A percentile compares a stretch with the other conserved stretches of the same genome.
These are phyloP conservation scores for Crypturellus tataupa DNA, from an alignment of 2,797 vertebrate genomes.

Conservation along the genomic window DNA sequence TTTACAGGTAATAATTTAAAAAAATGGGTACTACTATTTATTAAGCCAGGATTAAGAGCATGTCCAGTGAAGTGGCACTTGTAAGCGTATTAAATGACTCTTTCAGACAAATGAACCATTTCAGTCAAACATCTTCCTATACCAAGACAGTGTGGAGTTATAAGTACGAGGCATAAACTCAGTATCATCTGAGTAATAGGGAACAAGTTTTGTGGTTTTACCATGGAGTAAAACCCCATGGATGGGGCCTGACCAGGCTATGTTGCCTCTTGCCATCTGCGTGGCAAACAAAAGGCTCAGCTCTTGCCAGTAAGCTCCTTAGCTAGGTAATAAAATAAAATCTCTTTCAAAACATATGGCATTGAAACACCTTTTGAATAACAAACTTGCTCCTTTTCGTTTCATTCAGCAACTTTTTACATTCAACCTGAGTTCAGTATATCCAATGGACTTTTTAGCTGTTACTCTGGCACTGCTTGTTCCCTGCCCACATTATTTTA, in stretches of 20 bases:
- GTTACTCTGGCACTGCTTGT: background rate
- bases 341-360: background rate
- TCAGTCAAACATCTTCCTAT: background rate
- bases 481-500: background rate
- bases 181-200: background rate
- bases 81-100: background rate
- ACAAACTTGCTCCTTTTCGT: background rate
- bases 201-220: background rate
- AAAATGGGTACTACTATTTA: too few relatives aligned
- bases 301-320: background rate
- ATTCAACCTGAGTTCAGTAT: background rate
- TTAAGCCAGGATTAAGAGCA: background rate
- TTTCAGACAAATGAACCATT: background rate
- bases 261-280: background rate
- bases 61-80: background rate
- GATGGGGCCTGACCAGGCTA: background rate
- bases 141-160: background rate
- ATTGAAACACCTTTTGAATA: constrained; percentile 1
- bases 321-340: constrained; percentile 13
- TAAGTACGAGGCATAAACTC: fast-evolving
- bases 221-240: background rate
- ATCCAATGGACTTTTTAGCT: background rate
- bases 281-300: background rate
- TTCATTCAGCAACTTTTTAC: background rate
- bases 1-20: background rate